Percentiles rank a stretch among this genome's conserved stretches.
Evolutionary conservation across 2,888 invertebrate genomes (phyloP).

Genomic region (Drosophila dives): DNA sequence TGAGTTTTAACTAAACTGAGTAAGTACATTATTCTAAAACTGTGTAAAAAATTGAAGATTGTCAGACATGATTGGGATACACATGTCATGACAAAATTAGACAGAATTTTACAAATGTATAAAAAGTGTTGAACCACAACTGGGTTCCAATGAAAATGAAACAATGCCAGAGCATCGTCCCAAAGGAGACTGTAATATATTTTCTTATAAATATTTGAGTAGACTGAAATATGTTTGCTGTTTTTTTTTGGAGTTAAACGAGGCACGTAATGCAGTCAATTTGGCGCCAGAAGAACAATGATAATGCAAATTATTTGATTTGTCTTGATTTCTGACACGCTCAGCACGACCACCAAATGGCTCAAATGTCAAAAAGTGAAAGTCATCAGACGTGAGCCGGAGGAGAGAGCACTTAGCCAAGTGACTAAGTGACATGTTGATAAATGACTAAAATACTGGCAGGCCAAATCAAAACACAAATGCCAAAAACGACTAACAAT

Average conservation of each 20-base stretch:
- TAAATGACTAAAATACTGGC: conserved; percentile 49
- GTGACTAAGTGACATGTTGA: conserved; percentile 70
- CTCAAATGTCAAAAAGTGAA: conserved; percentile 50
- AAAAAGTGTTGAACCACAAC: not conserved
- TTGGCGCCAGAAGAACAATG: conserved; percentile 34
- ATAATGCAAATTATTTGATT: conserved; percentile 59
- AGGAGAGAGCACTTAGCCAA: conserved; percentile 35
- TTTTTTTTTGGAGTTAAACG: conserved; percentile 23
- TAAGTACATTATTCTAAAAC: not conserved
- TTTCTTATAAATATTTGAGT: conserved; percentile 28
- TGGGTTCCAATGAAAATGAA: not conserved
- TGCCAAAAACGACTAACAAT: conserved; percentile 37
- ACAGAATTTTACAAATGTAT: not conserved
- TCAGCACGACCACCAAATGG: conserved; percentile 26
- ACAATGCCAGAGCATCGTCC: conserved; percentile 1
- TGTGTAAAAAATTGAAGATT: not conserved
- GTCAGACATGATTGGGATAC: not conserved
- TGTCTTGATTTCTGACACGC: conserved; percentile 44
- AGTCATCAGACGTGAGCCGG: conserved; percentile 41
- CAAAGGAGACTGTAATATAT: not conserved
- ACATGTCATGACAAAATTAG: not conserved
- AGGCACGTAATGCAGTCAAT: conserved; percentile 39
- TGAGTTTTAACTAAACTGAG: not conserved
- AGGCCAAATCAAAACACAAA: conserved; percentile 46
- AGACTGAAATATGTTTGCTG: not conserved